Conservation (phyloP, 2,113 vertebrate genomes). For the Pseudopipra pipra region DNA sequence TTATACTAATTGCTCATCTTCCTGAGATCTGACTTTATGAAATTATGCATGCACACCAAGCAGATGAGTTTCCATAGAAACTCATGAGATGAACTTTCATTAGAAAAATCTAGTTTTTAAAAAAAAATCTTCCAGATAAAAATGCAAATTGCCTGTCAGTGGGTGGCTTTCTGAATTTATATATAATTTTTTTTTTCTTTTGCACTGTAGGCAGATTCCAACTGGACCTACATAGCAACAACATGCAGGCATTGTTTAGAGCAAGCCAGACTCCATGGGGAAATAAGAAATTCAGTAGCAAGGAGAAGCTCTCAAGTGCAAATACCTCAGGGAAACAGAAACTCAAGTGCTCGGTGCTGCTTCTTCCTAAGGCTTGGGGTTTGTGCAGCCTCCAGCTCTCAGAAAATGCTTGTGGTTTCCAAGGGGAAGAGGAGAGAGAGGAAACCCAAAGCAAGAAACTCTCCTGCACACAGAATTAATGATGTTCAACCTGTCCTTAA, state of each 20-base stretch:
- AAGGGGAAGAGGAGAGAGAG: not conserved
- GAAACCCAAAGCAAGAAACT: not conserved
- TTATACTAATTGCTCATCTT: conserved; percentile 67
- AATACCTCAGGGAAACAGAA: conserved; percentile 56
- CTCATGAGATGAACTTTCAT: conserved; percentile 70
- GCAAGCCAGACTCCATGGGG: conserved; percentile 61
- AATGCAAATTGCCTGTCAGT: conserved; percentile 75
- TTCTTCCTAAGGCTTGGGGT: not conserved
- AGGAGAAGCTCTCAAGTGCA: conserved; percentile 50
- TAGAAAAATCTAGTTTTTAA: conserved; percentile 48
- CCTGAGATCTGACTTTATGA: conserved; percentile 66
- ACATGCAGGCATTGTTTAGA: conserved; percentile 67
- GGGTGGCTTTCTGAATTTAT: conserved; percentile 65
- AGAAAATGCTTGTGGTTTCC: not conserved
- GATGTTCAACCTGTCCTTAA: conserved; percentile 23
- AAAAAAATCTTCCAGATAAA: conserved; percentile 75
- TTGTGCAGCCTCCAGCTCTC: not conserved
- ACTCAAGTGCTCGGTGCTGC: conserved; percentile 1
- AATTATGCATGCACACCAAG: conserved; percentile 71
- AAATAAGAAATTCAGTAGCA: conserved; percentile 61
- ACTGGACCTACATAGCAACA: conserved; percentile 62
- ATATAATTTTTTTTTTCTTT: conserved; percentile 39
- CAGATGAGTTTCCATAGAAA: conserved; percentile 79
- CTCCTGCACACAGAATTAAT: not conserved
- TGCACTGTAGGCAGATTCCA: conserved; percentile 62